Evolutionary conservation across 1,140 invertebrate genomes (phyloP).

Genomic region (Aporrectodea caliginosa): DNA sequence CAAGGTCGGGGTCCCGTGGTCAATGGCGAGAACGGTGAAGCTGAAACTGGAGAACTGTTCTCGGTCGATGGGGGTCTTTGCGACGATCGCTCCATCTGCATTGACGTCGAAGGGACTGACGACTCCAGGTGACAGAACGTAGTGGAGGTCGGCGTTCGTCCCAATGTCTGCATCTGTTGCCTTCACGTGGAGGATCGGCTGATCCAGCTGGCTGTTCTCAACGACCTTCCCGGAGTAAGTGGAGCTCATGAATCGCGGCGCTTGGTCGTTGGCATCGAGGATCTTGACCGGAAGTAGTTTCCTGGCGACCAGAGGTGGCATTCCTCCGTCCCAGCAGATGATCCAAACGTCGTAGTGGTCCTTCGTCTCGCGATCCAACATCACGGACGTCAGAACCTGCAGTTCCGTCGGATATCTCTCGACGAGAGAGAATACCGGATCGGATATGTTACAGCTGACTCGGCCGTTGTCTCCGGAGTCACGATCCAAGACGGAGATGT

Average conservation of each 20-base stretch:
- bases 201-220: constrained; percentile 78
- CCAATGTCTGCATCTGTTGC: constrained; percentile 84
- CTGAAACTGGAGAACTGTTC: constrained; percentile 76
- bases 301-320: constrained; percentile 15
- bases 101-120: neutral
- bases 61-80: constrained; percentile 74
- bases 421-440: constrained; percentile 21
- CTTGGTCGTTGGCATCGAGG: constrained; percentile 28
- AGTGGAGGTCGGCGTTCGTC: constrained; percentile 91
- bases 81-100: constrained; percentile 72
- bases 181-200: constrained; percentile 72
- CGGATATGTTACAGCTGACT: constrained; percentile 23
- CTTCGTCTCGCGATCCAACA: constrained; percentile 26
- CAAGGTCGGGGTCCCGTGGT: constrained; percentile 73
- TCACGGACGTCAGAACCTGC: constrained; percentile 20
- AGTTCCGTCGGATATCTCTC: constrained; percentile 15
- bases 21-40: constrained; percentile 75
- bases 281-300: constrained; percentile 16
- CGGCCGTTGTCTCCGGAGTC: constrained; percentile 19
- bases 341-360: constrained; percentile 14
- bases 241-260: constrained; percentile 12
- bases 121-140: constrained; percentile 59
- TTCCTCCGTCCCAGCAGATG: constrained; percentile 27
- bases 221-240: constrained; percentile 53
- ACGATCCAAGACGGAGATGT: constrained; percentile 22